Evolutionary conservation across 2,113 vertebrate species (phyloP), one percentile per base, ranked within the genome.

Genomic region (Cisticola juncidis): DNA sequence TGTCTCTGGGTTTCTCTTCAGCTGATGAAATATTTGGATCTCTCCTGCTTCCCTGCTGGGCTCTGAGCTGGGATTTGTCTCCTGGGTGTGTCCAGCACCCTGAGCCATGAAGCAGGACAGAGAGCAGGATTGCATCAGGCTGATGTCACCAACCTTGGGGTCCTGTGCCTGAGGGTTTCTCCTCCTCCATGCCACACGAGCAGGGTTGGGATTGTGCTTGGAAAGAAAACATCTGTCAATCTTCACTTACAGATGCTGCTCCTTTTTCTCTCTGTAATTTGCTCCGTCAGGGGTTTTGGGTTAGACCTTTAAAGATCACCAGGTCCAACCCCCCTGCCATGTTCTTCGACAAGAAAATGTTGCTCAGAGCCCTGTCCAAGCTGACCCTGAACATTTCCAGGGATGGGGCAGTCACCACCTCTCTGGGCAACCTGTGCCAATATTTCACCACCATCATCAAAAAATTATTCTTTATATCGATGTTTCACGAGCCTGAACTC

Each of bases 261-360:
- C 29, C 11, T 57, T 35, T 45, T 82, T 57, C 31, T 33, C 14
- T 42, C 33, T 31, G 17, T 22, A 20, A 81, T 56, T 38, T 7
- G 0, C 11, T 44, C 18, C 24, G 16, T 42, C 35, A 17, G 8
- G 8, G 23, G 3, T 47, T 72, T 72, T 50, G 44, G 6, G 10
- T 47, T 66, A 36, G 22, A 28, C 25, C 8, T 71, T 53, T 71
- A 31, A 71, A 88, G 25, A 20, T 10, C 38, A 5, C 17, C 47
- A 26, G 4, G 15, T 62, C 61, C 42, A 66, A 24, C 2, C 2
- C 9, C 3, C 2, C 22, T 71, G 17, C 35, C 1, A 0, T 1
- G 1, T 17, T 47, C 12, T 81, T 47, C 69, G 25, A 17, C 8
- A 5, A 11, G 5, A 38, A 18, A 20, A 68, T 9, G 9, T 36